Evolutionary conservation across 2,113 vertebrate species (phyloP), one percentile per base, ranked within the genome.

Genomic region (Datnioides undecimradiatus): DNA sequence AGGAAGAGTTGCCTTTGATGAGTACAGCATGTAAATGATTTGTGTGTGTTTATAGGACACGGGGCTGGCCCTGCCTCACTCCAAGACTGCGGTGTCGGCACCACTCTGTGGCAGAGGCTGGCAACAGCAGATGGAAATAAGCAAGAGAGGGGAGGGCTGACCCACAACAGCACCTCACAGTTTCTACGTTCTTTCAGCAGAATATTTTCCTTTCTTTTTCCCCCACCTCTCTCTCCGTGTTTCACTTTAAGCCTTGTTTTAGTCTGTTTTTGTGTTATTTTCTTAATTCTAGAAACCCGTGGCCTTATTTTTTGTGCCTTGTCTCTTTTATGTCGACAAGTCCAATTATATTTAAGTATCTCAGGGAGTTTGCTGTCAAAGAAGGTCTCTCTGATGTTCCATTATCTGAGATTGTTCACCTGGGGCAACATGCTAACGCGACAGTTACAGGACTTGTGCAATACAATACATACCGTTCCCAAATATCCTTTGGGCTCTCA

Each of bases 1-100:
- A 91, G 84, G 73, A 93, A 92, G 90, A 92, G 92, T 90, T 87
- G 91, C 89, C 93, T 95, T 94, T 95, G 95, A 95, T 95, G 94
- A 95, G 89, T 92, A 91, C 90, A 92, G 93, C 94, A 94, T 95
- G 94, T 95, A 94, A 95, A 95, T 95, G 93, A 95, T 95, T 95
- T 94, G 94, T 92, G 92, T 93, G 91, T 91, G 90, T 94, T 94
- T 94, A 92, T 93, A 89, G 90, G 93, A 94, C 92, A 94, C 76
- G 79, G 88, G 92, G 89, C 87, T 91, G 90, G 91, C 88, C 90
- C 90, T 86, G 90, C 79, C 88, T 91, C 81, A 74, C 87, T 92
- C 89, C 89, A 73, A 89, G 76, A 84, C 85, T 31, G 81, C 62
- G 14, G 70, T n/a, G 74, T 79, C 80, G 78, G 87, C 90, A 77